Evolutionary conservation across 2,888 invertebrate species (phyloP), one percentile per base, ranked within the genome.

Genomic region (Erebia epiphron): DNA sequence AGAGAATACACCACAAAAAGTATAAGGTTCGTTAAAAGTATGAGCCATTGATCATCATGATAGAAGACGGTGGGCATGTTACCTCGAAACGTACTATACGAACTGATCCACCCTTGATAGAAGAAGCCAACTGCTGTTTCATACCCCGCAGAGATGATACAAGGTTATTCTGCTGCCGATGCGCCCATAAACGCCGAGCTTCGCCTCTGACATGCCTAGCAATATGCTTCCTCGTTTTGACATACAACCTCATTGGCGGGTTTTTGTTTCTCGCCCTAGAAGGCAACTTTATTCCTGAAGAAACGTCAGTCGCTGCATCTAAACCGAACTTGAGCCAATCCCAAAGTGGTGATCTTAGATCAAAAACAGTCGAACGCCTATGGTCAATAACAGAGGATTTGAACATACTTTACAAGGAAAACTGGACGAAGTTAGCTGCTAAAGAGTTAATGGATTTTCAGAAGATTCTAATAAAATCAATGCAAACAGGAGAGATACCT

Each of bases 241-340:
- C 96, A 14, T 99, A 99, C 93, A 98, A 98, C 75, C 95, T 98
- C 65, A 95, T 98, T 80, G 99, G 99, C 14, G 98, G 98, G 35
- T 96, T 98, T 82, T 95, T 98, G 72, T 99, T 99, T 90, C 96
- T 97, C 88, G 96, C 97, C 14, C 92, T 98, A 69, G 97, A 98
- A 86, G 97, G 97, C 68, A 94, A 94, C 75, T 86, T 89, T n/a
- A 72, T 79, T 21, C 83, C 88, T 16, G 86, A 93, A 73, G 95
- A 95, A 79, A 95, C 95, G 1, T 94, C 95, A 8, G 95, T 95
- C 60, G 95, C 95, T 8, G 95, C 95, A 9, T 95, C 95, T 1
- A 95, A 95, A 81, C 94, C 95, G 57, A 94, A 94, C 80, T 94
- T 95, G 8, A 94, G 95, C 82, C 94, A 85, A 77, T 84, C 90